Evolutionary conservation across 2,888 invertebrate species (phyloP), one percentile per base, ranked within the genome.

Genomic region (Odontomyia ornata): DNA sequence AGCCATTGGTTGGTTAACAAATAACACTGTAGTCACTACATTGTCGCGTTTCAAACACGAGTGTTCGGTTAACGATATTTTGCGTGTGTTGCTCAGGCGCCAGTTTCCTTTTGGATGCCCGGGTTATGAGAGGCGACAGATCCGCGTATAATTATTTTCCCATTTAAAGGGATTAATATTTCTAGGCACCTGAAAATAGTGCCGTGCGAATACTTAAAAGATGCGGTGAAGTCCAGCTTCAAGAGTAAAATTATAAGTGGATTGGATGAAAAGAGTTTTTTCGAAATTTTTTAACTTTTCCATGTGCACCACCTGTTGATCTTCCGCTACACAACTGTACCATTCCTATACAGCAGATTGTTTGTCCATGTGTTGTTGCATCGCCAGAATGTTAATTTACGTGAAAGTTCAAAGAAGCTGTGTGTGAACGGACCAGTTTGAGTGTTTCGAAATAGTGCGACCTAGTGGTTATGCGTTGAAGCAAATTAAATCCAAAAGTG

Each of bases 81-180:
- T 76, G 46, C 28, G 23, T 67, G 78, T 77, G 78, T 75, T 76
- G 76, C 73, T 77, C 72, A 78, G 79, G 79, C 79, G 79, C 79
- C 77, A 46, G 56, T 28, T 30, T 71, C 52, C 23, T 18, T 30
- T 43, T 21, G 52, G 56, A 15, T 27, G 25, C 13, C n/a, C 28
- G n/a, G 18, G 11, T 27, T n/a, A 5, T 5, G 7, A 27, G 52
- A 18, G 13, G 13, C 4, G 3, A 3, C 13, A 18, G 13, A 52
- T 9, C 7, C 52, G 52, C 3, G 52, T 4, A 52, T 52, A 52
- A 52, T 4, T 43, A 67, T 36, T 21, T 67, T 67, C 21, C 46
- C 21, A 9, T 21, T 18, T 46, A 18, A 43, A 15, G n/a, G 25
- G 47, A 46, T 43, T 67, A 67, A 15, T 52, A 36, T 36, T n/a